Percentiles rank a stretch among this genome's conserved stretches.
These are phyloP conservation scores for Phymanthus crucifer DNA, from an alignment of 92 coral and sea anemone species.

Conservation along the genomic window DNA sequence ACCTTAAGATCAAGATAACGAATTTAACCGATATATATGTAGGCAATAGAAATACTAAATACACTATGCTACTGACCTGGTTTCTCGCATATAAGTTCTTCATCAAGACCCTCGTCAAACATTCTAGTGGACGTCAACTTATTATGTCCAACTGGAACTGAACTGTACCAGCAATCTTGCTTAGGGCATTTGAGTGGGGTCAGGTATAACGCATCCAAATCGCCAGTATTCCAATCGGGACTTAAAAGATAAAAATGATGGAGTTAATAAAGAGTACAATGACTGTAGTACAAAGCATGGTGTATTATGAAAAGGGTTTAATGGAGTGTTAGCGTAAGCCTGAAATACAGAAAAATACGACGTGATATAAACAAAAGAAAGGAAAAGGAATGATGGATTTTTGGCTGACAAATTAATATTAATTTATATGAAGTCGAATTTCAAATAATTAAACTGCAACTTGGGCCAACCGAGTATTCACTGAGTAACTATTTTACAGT, in stretches of 20 bases:
- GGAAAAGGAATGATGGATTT: not conserved
- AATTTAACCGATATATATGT: not conserved
- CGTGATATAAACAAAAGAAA: not conserved
- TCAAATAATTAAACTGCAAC: not conserved
- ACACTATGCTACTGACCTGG: constrained; percentile 20
- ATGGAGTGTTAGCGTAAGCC: not conserved
- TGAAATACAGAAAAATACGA: not conserved
- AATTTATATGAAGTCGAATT: not conserved
- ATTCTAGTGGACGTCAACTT: constrained; percentile 20
- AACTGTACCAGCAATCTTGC: constrained; percentile 31
- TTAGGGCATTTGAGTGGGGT: constrained; percentile 35
- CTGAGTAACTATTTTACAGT: not conserved
- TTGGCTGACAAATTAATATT: not conserved
- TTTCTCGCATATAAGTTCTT: constrained; percentile 36
- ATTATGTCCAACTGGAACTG: constrained; percentile 38
- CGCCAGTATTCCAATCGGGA: constrained; percentile 11
- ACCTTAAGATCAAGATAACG: constrained; percentile 8
- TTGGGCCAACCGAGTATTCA: not conserved
- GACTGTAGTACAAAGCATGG: not conserved
- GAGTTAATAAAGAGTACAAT: not conserved
- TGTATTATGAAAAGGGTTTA: not conserved
- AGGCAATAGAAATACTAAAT: not conserved
- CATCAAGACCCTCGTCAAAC: constrained; percentile 27
- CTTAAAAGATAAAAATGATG: constrained; percentile 3
- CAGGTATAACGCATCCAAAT: constrained; percentile 30